phyloP scores from a whole-genome alignment of 2,797 vertebrate species.

The Lacerta agilis region DNA sequence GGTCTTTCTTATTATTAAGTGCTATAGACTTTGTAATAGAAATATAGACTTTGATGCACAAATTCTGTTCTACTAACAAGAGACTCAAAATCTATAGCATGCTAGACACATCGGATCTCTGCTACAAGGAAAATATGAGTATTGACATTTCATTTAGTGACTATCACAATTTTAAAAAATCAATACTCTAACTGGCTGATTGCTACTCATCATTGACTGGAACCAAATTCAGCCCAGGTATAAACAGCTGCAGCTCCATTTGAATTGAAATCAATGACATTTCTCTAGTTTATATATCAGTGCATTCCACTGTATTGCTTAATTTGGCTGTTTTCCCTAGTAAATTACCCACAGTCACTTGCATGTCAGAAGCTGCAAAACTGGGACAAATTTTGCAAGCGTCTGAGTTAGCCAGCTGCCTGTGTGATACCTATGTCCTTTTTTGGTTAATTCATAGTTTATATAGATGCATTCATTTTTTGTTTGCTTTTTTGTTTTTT shows the following conservation, averaged over 20 bases:
- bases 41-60: conserved; percentile 11
- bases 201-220: neutral
- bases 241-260: neutral
- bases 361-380: neutral
- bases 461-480: too few species aligned
- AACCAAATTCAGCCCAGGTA: conserved; percentile 6
- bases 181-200: conserved; percentile 35
- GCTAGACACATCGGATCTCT: neutral
- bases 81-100: conserved; percentile 30
- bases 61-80: neutral
- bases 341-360: neutral
- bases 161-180: conserved; percentile 4
- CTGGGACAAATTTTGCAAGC: neutral
- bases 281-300: neutral
- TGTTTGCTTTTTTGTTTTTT: too few species aligned
- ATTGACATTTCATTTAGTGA: conserved; percentile 44
- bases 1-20: conserved; percentile 2
- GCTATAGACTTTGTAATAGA: conserved; percentile 14
- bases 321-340: neutral
- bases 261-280: neutral
- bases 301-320: neutral
- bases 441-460: too few species aligned
- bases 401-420: neutral
- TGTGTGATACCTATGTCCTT: neutral
- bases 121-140: conserved; percentile 15